phyloP scores from a whole-genome alignment of 2,888 invertebrate species.

The Apamea crenata region DNA sequence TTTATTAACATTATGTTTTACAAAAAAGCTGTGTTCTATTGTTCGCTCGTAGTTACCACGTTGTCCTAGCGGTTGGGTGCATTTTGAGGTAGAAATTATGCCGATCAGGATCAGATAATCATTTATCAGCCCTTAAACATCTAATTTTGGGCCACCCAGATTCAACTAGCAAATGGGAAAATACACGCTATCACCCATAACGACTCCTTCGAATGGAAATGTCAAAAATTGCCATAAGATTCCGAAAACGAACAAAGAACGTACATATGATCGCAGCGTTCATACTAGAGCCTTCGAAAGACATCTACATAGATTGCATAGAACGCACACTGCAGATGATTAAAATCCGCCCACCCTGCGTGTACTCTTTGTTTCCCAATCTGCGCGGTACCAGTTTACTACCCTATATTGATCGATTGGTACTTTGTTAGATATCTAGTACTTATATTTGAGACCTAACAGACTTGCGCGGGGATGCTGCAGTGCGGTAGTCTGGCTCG shows the following conservation, averaged over 20 bases:
- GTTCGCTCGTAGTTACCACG: not conserved
- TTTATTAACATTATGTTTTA: not conserved
- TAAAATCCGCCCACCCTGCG: slow-evolving; percentile 9
- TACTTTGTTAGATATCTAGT: slow-evolving; percentile 7
- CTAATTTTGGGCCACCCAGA: not conserved
- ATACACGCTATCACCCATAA: not conserved
- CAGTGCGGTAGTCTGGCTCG: not conserved
- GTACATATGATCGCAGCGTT: not conserved
- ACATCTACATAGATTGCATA: slow-evolving; percentile 4
- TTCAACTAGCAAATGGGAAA: not conserved
- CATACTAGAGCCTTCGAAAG: not conserved
- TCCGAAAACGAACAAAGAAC: not conserved
- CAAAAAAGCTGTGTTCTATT: not conserved
- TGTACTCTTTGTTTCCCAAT: slow-evolving; percentile 9
- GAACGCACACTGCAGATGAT: slow-evolving; percentile 12
- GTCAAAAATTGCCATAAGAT: not conserved
- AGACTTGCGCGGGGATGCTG: slow-evolving; percentile 39
- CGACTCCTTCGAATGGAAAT: not conserved
- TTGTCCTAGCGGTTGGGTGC: not conserved
- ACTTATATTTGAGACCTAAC: slow-evolving; percentile 40
- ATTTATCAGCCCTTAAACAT: not conserved
- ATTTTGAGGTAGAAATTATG: not conserved
- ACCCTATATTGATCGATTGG: slow-evolving; percentile 21
- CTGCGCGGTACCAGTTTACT: slow-evolving; percentile 6
- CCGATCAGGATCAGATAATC: not conserved